Evolutionary conservation across 2,113 vertebrate genomes (phyloP), one percentile per base, ranked within the genome.

Genomic region (Hepsetus odoe): DNA sequence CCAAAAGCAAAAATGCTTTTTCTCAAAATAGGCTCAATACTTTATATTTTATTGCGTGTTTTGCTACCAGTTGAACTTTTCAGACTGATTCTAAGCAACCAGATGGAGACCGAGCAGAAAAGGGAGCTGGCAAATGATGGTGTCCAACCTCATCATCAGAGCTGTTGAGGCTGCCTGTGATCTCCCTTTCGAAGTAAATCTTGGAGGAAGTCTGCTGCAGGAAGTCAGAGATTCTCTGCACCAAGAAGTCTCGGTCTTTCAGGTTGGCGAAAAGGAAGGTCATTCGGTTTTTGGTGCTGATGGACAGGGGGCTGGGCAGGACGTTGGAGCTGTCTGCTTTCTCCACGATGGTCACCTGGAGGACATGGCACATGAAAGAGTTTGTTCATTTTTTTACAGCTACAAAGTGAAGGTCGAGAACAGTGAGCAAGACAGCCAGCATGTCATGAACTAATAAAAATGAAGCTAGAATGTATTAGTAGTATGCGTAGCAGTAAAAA

Each of bases 271-370:
- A 99, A 16, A 99, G 93, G 80, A 99, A 99, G 0, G 97, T 99
- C 97, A 98, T 99, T n/a, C 95, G 94, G 84, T 98, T 99, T 88
- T 96, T 96, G 0, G 98, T 99, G 86, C 98, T 99, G 92, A 99
- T 98, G 38, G 97, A 99, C 49, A 99, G 86, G 0, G 98, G 97
- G 78, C 98, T 99, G 28, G 98, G 98, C 72, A 99, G 88, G 55
- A 99, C 96, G 0, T 94, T 98, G 86, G 95, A 99, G 86, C 98
- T 98, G 90, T 99, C 98, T 0, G 98, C 98, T 85, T 99, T 99
- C 82, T 99, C 98, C 53, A 99, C 98, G 13, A 99, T 98, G 0
- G 98, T 98, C 85, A 99, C 97, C 98, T 99, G 85, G 1, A 72
- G 84, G 66, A 88, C 4, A 68, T 1, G 3, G 14, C 16, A 0